Conservation (phyloP, 2,113 vertebrate genomes). For the Oryzias woworae region DNA sequence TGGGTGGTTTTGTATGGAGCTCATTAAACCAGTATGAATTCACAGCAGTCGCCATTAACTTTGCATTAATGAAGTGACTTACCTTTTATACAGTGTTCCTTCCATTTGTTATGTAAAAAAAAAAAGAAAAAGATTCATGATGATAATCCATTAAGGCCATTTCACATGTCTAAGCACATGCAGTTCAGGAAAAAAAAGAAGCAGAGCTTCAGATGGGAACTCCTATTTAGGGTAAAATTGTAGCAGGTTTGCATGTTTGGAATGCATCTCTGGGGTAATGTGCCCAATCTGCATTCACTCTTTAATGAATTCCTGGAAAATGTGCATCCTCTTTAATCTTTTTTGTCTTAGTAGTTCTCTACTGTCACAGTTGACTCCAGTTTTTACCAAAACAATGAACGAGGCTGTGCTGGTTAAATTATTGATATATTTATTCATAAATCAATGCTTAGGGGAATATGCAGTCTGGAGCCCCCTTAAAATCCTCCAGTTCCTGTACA, state of each 20-base stretch:
- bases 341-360: neutral
- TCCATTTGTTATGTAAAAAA: neutral
- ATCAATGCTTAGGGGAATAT: too few species aligned
- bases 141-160: neutral
- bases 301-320: neutral
- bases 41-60: constrained; percentile 33
- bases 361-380: neutral
- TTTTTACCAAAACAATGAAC: neutral
- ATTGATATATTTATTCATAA: too few species aligned
- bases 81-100: constrained; percentile 6
- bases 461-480: too few species aligned
- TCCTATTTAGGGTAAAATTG: neutral
- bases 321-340: neutral
- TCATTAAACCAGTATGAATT: constrained; percentile 49
- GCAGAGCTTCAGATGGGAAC: neutral
- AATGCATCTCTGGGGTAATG: too few species aligned
- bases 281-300: neutral
- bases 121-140: neutral
- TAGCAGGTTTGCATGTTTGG: neutral
- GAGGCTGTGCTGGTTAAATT: too few species aligned
- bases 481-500: too few species aligned
- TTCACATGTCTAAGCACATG: neutral
- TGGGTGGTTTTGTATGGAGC: constrained; percentile 48
- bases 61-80: constrained; percentile 6
- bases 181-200: neutral